A percentile compares a stretch with the other conserved stretches of the same genome.
phyloP scores from a whole-genome alignment of 37 sponge, comb jelly and placozoan genomes.

The Spongilla lacustris region DNA sequence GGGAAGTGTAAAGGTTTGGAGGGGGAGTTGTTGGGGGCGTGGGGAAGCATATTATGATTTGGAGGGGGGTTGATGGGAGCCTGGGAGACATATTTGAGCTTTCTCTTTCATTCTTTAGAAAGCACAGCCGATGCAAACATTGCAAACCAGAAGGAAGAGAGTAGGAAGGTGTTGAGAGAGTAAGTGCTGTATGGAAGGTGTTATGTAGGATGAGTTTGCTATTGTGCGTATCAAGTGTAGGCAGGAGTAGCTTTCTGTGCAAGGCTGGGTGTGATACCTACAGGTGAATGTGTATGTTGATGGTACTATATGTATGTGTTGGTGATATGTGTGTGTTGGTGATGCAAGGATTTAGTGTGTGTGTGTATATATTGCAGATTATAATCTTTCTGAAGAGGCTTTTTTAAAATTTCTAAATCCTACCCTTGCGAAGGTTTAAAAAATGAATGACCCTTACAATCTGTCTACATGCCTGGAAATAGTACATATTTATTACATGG shows the following conservation, averaged over 20 bases:
- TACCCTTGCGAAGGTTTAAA: too few species aligned
- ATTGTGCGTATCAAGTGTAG: too few species aligned
- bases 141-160: conserved; percentile 65
- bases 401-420: background rate
- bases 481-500: background rate
- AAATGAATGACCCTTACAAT: too few species aligned
- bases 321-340: background rate
- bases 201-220: background rate
- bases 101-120: background rate
- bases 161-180: conserved; percentile 82
- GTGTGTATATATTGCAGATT: background rate
- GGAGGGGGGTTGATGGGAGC: too few species aligned
- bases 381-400: background rate
- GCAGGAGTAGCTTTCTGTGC: too few species aligned
- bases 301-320: background rate
- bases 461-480: too few species aligned
- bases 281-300: too few species aligned
- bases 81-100: background rate
- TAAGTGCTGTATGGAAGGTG: conserved; percentile 26
- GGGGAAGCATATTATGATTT: too few species aligned
- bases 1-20: too few species aligned
- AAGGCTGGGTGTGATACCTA: too few species aligned
- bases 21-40: too few species aligned
- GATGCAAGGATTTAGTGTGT: background rate
- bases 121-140: background rate